phyloP scores from a whole-genome alignment of 2,113 vertebrate species.

The Corydoras maculifer region DNA sequence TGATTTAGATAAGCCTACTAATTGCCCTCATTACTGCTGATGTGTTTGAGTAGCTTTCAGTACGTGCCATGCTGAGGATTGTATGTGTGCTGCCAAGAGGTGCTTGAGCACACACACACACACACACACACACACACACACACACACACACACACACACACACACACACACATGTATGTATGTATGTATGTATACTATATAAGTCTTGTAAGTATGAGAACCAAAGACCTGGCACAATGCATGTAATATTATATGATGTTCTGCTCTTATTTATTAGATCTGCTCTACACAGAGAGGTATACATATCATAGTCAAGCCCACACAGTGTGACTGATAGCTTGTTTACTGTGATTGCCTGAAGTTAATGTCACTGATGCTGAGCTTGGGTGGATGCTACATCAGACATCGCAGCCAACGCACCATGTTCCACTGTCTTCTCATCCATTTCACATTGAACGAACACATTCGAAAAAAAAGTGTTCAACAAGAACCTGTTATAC shows the following conservation, averaged over 20 bases:
- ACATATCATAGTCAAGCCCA: slow-evolving; percentile 11
- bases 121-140: slow-evolving; percentile 17
- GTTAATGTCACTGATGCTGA: slow-evolving; percentile 23
- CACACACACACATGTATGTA: background rate
- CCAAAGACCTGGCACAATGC: background rate
- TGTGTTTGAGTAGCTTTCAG: slow-evolving; percentile 41
- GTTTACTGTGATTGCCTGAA: background rate
- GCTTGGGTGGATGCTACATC: background rate
- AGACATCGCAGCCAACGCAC: slow-evolving; percentile 1
- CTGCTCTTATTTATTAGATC: background rate
- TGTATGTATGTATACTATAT: too few species aligned
- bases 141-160: slow-evolving; percentile 25
- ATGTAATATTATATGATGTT: slow-evolving; percentile 11
- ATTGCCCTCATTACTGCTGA: slow-evolving; percentile 50
- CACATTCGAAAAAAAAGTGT: background rate
- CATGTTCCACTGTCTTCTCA: slow-evolving; percentile 6
- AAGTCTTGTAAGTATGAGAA: too few species aligned
- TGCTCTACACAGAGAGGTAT: slow-evolving; percentile 8
- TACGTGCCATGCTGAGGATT: slow-evolving; percentile 39
- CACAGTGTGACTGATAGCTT: slow-evolving; percentile 11
- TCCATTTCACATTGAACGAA: background rate
- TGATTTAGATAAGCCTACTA: slow-evolving; percentile 50
- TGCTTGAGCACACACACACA: slow-evolving; percentile 21
- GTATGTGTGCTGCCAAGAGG: slow-evolving; percentile 7
- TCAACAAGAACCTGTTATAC: too few species aligned